Evolutionary conservation across 2,113 vertebrate species (phyloP).

Genomic region (Mus pahari): DNA sequence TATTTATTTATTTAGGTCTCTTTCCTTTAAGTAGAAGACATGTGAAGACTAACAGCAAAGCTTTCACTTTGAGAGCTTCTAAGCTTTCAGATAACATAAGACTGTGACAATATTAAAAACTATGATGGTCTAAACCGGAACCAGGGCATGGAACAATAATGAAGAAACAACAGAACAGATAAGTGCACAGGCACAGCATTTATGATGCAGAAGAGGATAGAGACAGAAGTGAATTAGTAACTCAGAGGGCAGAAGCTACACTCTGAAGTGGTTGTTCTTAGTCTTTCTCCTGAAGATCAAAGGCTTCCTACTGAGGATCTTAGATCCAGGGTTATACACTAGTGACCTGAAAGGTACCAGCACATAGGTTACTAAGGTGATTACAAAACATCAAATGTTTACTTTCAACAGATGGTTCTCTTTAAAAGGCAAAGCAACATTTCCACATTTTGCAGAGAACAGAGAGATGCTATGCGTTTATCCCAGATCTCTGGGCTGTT

Average conservation of each 20-base stretch:
- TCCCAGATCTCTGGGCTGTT: slow-evolving; percentile 18
- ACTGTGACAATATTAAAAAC: not conserved
- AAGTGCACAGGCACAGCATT: not conserved
- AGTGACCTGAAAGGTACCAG: not conserved
- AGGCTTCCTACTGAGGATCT: not conserved
- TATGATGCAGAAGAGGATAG: not conserved
- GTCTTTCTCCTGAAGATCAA: not conserved
- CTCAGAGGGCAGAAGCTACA: not conserved
- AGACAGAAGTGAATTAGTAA: not conserved
- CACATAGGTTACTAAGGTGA: no score
- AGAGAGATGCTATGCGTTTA: not conserved
- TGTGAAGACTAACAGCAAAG: slow-evolving; percentile 29
- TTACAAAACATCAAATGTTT: not conserved
- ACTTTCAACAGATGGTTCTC: slow-evolving; percentile 50
- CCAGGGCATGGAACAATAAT: not conserved
- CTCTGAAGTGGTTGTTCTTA: not conserved
- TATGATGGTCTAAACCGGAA: not conserved
- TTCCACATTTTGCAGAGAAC: not conserved
- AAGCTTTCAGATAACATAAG: not conserved
- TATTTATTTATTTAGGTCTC: not conserved
- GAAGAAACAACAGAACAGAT: not conserved
- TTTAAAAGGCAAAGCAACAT: slow-evolving; percentile 35
- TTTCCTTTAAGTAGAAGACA: slow-evolving; percentile 32
- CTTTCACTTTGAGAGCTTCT: not conserved
- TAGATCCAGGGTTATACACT: not conserved